Evolutionary conservation across 2,797 vertebrate genomes (phyloP), one percentile per base, ranked within the genome.

Genomic region (Melanotaenia trifasciata): DNA sequence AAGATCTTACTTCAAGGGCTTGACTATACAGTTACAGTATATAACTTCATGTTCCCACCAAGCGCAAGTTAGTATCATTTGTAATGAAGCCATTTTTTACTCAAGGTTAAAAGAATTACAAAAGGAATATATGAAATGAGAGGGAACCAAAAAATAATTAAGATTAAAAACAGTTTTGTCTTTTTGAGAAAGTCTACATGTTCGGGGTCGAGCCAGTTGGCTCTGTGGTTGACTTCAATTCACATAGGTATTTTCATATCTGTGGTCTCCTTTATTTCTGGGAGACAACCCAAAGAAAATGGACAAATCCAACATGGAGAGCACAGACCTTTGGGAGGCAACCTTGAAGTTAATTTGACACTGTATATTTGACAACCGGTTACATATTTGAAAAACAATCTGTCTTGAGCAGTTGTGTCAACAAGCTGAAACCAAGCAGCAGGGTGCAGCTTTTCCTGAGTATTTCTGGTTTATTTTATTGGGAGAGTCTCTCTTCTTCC

Each of bases 351-450:
- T 84, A 79, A 85, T 86, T 78, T 67, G 70, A 80, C 85, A 72
- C 67, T 85, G 87, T 88, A 80, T 90, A 89, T 91, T 92, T 92
- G 91, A 91, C 75, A 70, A 83, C 81, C 45, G n/a, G 67, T 85
- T 84, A 75, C 65, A 56, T 87, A 86, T 85, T 89, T 91, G 89
- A 90, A 92, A 91, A 89, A 78, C 84, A 85, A 88, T 92, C 89
- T 40, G 70, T 77, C 87, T 84, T 32, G 76, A 89, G 83, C 83
- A 75, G 71, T 78, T 90, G 86, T 84, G 77, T 92, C 88, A 93
- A 93, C 79, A 92, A 80, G 63, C 86, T 59, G 47, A 64, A 66
- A 74, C 56, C 20, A 1, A 78, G 80, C 76, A 54, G 76, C 67
- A 2, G 67, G 69, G 84, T 83, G 70, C 80, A 73, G 69, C 11